These are phyloP conservation scores for Antheraea pernyi DNA, from an alignment of 1,140 invertebrate genomes.

Conservation along the genomic window DNA sequence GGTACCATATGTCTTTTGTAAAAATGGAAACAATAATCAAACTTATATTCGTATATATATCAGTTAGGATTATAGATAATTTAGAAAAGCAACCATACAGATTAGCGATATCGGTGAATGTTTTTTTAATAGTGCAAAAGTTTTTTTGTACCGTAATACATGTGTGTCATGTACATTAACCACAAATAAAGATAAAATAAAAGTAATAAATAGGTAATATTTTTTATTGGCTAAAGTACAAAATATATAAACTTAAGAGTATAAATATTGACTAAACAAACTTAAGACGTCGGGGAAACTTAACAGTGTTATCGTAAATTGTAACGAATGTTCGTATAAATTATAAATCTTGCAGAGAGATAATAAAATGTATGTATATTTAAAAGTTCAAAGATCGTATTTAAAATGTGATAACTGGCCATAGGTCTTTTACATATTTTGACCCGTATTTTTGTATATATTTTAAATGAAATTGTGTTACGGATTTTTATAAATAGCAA, in stretches of 20 bases:
- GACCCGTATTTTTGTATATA: too few species aligned
- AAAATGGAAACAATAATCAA: too few species aligned
- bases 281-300: neutral
- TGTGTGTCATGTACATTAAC: neutral
- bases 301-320: neutral
- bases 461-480: too few species aligned
- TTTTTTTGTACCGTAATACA: too few species aligned
- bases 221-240: slow-evolving; percentile 26
- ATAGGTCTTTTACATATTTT: neutral
- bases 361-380: neutral
- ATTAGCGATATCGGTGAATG: too few species aligned
- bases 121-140: too few species aligned
- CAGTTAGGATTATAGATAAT: too few species aligned
- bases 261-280: slow-evolving; percentile 29
- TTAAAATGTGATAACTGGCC: neutral
- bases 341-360: neutral
- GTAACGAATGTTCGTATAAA: too few species aligned
- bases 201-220: slow-evolving; percentile 18
- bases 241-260: slow-evolving; percentile 24
- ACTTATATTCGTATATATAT: too few species aligned
- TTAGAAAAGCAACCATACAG: too few species aligned
- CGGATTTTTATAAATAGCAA: too few species aligned
- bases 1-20: too few species aligned
- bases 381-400: neutral
- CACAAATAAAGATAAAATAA: neutral